These are phyloP conservation scores for Nymphicus hollandicus DNA, from an alignment of 2,113 vertebrate species.

Conservation along the genomic window DNA sequence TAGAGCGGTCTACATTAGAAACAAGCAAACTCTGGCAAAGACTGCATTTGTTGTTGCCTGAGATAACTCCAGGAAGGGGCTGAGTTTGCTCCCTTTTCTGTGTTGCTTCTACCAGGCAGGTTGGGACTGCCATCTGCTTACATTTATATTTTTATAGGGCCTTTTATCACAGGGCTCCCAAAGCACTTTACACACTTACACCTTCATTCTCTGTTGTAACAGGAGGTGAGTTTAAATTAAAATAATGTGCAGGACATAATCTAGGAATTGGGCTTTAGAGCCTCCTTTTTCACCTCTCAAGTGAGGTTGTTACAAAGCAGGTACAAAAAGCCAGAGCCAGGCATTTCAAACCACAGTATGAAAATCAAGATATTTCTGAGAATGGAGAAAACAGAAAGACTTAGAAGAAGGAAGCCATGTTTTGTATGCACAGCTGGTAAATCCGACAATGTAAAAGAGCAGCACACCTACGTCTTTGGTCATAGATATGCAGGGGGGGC, in stretches of 20 bases:
- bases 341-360: neutral
- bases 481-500: neutral
- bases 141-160: conserved; percentile 54
- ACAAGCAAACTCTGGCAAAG: neutral
- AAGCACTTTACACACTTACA: conserved; percentile 60
- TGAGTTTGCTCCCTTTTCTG: neutral
- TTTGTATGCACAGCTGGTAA: neutral
- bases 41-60: neutral
- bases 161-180: conserved; percentile 54
- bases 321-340: conserved; percentile 15
- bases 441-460: neutral
- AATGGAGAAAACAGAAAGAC: neutral
- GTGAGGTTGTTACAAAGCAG: conserved; percentile 16
- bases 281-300: conserved; percentile 34
- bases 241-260: conserved; percentile 39
- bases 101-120: neutral
- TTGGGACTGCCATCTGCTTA: conserved; percentile 53
- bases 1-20: neutral
- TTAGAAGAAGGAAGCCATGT: neutral
- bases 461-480: neutral
- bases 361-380: neutral
- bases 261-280: conserved; percentile 56
- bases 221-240: conserved; percentile 53
- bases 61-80: neutral
- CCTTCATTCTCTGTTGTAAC: conserved; percentile 60